Base-by-base conservation (phyloP, 2,888 invertebrate species). In the Cataglyphis cursor region DNA sequence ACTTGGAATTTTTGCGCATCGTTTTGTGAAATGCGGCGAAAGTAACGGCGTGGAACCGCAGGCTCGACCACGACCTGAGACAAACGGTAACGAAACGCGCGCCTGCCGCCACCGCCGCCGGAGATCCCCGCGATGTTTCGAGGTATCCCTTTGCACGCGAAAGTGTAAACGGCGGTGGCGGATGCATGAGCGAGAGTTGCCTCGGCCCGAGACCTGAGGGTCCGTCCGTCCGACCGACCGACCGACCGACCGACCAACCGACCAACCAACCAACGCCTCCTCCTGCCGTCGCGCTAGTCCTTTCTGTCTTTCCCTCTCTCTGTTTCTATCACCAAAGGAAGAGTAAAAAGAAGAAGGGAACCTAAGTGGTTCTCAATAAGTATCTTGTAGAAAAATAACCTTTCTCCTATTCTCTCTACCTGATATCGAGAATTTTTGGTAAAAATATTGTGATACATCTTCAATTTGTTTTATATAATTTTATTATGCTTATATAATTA, bases 121-220 rank as follows among this genome's bases (percentile, higher is more conserved):
- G 81, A 57, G 78, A 89, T 84, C 81, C 75, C 68, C 84, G 48
- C 48, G 75, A 87, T 84, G 80, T 81, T 85, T 64, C 83, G 70
- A 84, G 68, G 84, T 76, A 83, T 85, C 87, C 80, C 75, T 88
- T 88, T 89, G 84, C 90, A 89, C 90, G 91, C 89, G 89, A 89
- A 91, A 92, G 92, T 90, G 92, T 91, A 92, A 93, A 92, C 92
- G 93, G 89, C 90, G 92, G 90, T 91, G 92, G 91, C 85, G 87
- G 87, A 91, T 91, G 91, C 87, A 88, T 89, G 85, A 90, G 85
- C 88, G 82, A 88, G 88, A 31, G 31, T 24, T 83, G 51, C 51
- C 62, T 82, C 75, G 84, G 81, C 78, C 83, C 81, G 83, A 73
- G 59, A 87, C 76, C 85, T 28, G 73, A 83, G 41, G 54, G 57